These are phyloP conservation scores for Bradypus variegatus DNA, from an alignment of 2,797 vertebrate genomes.

Conservation along the genomic window DNA sequence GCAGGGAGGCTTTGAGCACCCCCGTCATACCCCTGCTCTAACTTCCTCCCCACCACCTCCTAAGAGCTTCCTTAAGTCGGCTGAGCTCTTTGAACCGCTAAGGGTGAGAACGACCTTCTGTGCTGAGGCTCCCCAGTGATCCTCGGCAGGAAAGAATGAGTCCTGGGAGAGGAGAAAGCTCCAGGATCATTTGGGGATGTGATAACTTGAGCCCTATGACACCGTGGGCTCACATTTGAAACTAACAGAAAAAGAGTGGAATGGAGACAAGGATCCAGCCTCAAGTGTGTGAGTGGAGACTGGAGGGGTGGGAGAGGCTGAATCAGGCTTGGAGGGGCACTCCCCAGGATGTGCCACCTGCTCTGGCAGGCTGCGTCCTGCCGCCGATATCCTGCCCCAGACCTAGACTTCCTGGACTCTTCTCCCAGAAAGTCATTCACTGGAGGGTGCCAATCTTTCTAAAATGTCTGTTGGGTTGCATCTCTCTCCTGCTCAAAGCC, in stretches of 20 bases:
- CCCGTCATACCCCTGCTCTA: neutral
- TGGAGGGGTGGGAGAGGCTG: neutral
- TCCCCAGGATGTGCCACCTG: neutral
- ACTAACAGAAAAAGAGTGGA: neutral
- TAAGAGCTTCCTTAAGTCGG: constrained; percentile 52
- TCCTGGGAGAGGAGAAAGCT: neutral
- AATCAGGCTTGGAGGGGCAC: neutral
- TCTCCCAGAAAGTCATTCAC: neutral
- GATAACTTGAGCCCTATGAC: neutral
- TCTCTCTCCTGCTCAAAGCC: neutral
- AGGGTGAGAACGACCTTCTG: constrained; percentile 36
- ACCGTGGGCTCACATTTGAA: neutral
- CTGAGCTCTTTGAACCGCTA: constrained; percentile 53
- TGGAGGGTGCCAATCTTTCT: neutral
- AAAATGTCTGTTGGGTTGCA: neutral
- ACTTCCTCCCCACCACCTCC: neutral
- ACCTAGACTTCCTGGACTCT: neutral
- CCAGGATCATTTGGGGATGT: neutral
- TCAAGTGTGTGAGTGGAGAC: neutral
- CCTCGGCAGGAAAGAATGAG: neutral
- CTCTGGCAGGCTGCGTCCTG: neutral
- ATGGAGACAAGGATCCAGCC: neutral
- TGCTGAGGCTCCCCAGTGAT: neutral
- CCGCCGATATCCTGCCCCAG: neutral
- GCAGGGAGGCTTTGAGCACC: neutral